Base-by-base conservation (phyloP, 2,113 vertebrate species). In the Lethenteron camtschaticum region DNA sequence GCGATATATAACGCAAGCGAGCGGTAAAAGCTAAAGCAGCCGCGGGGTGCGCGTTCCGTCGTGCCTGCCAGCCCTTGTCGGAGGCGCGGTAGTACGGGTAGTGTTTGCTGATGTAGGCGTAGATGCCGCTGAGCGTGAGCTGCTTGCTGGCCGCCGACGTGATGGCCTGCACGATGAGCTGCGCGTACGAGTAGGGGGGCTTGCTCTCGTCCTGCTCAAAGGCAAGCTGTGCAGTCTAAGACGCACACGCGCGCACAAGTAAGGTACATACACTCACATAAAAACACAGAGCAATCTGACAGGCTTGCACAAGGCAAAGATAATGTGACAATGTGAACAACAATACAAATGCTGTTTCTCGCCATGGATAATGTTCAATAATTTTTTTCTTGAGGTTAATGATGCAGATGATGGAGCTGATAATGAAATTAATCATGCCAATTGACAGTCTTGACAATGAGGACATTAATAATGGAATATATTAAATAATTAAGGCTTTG, bases 51-150 rank as follows among this genome's bases (percentile, higher is more conserved):
- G 41, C 41, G 4, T 41, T 41, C 41, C 41, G 41, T 41, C 11
- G 79, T 77, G 95, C 92, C 89, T 97, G 92, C 92, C 90, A 97
- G 83, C 90, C 90, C 81, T 96, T 96, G 80, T 97, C 91, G 56
- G 87, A 90, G 20, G 89, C 96, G 78, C 90, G 85, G 81, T 95
- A 95, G 83, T 96, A 95, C 0, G 89, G 91, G 12, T 96, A 92
- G 74, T 91, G 94, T 81, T 91, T 96, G 71, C 89, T 96, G 78
- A 96, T 96, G 82, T 95, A 89, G 55, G 87, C 95, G 74, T 96
- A 97, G 75, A 96, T 96, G 75, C 89, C 89, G 70, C 94, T 94
- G 73, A 94, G 83, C 56, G 90, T 96, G 55, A 96, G 86, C 75
- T 95, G 91, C 75, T 90, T 96, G 76, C 95, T 88, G 57, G 84